Conservation (phyloP, 2,113 vertebrate species). For the Crypturellus undulatus region DNA sequence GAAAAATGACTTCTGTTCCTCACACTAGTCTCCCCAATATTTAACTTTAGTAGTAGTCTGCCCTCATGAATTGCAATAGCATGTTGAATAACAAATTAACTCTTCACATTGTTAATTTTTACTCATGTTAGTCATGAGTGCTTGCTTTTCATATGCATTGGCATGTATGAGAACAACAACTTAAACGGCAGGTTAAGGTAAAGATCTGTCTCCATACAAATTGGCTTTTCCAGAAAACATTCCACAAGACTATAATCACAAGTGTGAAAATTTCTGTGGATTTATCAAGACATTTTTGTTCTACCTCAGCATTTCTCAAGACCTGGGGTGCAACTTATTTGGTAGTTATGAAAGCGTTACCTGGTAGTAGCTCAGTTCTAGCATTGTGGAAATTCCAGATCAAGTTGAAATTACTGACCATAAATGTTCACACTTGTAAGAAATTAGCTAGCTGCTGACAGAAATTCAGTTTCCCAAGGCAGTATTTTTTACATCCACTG, state of each 20-base stretch:
- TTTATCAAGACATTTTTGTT: neutral
- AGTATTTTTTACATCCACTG: neutral
- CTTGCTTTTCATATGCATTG: neutral
- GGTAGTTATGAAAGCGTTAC: neutral
- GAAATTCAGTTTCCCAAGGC: neutral
- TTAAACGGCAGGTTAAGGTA: neutral
- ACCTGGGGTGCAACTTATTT: neutral
- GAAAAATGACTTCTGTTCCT: neutral
- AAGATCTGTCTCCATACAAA: neutral
- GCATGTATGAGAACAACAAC: neutral
- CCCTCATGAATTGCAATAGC: neutral
- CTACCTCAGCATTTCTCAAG: neutral
- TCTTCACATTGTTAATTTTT: neutral
- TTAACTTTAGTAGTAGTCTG: neutral
- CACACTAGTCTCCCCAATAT: neutral
- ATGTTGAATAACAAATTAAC: neutral
- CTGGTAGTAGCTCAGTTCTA: neutral
- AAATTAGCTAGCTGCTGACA: neutral
- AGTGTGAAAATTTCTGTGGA: neutral
- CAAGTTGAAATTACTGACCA: neutral
- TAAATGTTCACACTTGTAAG: neutral
- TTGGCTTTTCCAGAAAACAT: neutral
- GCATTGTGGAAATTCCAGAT: neutral
- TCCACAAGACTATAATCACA: neutral
- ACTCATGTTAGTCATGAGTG: rapidly evolving